Conservation (phyloP, 2,797 vertebrate species). For the Arremon aurantiirostris region DNA sequence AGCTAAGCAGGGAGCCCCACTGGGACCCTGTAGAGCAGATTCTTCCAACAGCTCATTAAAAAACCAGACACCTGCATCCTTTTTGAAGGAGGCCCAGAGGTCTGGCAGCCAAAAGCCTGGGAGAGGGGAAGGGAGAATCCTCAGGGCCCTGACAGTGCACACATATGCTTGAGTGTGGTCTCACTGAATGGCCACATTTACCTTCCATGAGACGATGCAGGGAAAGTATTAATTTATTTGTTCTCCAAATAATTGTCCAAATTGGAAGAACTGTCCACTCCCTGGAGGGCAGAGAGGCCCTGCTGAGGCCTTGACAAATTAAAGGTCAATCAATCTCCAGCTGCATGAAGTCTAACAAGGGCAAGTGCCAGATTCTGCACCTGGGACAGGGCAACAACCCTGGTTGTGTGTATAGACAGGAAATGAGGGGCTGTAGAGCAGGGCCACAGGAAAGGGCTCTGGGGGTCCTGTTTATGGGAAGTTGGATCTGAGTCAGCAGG, state of each 20-base stretch:
- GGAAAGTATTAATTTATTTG: neutral
- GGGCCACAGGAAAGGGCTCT: accelerated
- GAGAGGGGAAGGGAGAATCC: too few species aligned
- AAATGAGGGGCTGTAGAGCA: neutral
- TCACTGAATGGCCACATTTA: neutral
- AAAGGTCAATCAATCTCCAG: neutral
- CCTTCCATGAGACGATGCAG: neutral
- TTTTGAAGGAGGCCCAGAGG: neutral
- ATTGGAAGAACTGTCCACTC: neutral
- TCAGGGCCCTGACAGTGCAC: too few species aligned
- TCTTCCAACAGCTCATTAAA: neutral
- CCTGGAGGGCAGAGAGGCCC: neutral
- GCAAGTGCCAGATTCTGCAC: neutral
- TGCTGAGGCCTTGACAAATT: neutral
- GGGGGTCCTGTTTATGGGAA: accelerated
- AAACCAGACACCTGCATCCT: neutral
- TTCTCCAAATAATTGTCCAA: neutral
- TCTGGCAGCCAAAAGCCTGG: neutral
- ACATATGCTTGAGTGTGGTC: neutral
- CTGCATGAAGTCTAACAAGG: neutral
- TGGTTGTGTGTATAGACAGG: neutral
- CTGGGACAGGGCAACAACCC: neutral
- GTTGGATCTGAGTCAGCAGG: neutral
- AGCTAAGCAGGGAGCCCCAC: neutral
- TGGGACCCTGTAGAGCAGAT: neutral